Base-by-base conservation (phyloP, 1,140 invertebrate genomes). In the Microplitis demolitor region DNA sequence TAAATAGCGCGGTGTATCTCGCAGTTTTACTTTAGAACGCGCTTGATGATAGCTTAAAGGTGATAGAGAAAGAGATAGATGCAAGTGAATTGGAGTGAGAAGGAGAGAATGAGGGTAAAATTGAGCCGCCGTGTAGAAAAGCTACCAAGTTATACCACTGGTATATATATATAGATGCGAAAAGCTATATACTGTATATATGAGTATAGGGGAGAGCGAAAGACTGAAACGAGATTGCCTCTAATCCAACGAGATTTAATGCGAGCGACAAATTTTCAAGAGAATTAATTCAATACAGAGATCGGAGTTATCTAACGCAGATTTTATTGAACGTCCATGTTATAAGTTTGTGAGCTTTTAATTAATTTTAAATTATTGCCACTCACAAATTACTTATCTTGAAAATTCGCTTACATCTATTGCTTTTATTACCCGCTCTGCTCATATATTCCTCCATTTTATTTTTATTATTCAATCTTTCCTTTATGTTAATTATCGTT, bases 231-330 rank as follows among this genome's bases (percentile, higher is more conserved):
- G 71, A 75, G 71, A 75, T 75, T 75, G 74, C 74, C 71, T 75
- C 72, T 72, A 75, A 75, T 75, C 74, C 74, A 66, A 63, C 71
- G 63, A 75, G 71, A 75, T 75, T 75, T 75, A 75, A 72, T 73
- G 72, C 71, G 66, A 72, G 71, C 74, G 74, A 75, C 74, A 75
- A 75, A 75, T 72, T 75, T 75, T 75, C 71, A 70, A 56, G 71
- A 75, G 71, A 75, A 75, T 75, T 75, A 75, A 75, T 75, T 75
- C 70, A 75, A 75, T 75, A 72, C 74, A 64, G 66, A 33, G 14
- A 37, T 70, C 61, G 51, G 50, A 16, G 66, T 9, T 16, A 67
- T 54, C n/a, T 16, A 67, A 51, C 51, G 31, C 9, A 63, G 13
- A 67, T 67, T 67, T 67, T 54, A 54, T 67, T 56, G 45, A 66